These are phyloP conservation scores for Podotricha telesiphe DNA, from an alignment of 2,888 invertebrate genomes.

Conservation along the genomic window DNA sequence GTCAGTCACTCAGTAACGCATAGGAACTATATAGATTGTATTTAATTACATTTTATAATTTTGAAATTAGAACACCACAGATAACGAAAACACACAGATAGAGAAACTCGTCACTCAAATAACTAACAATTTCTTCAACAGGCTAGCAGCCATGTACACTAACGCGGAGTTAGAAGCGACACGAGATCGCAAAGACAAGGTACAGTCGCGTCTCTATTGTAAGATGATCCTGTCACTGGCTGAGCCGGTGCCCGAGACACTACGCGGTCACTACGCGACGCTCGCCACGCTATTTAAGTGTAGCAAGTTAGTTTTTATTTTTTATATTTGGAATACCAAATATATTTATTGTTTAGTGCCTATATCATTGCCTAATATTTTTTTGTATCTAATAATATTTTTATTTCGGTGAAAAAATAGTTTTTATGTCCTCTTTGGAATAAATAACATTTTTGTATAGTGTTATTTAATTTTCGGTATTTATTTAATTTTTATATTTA, in stretches of 20 bases:
- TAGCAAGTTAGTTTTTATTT: constrained; percentile 70
- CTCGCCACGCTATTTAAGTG: constrained; percentile 91
- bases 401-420: too few species aligned
- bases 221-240: constrained; percentile 91
- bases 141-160: constrained; percentile 93
- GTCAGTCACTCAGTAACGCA: too few species aligned
- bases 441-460: too few species aligned
- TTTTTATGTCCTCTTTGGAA: too few species aligned
- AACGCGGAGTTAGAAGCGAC: constrained; percentile 93
- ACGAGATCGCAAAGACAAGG: constrained; percentile 94
- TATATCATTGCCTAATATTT: too few species aligned
- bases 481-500: too few species aligned
- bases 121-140: constrained; percentile 51
- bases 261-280: constrained; percentile 91
- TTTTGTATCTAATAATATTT: too few species aligned
- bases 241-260: constrained; percentile 89
- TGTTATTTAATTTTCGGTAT: too few species aligned
- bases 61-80: too few species aligned
- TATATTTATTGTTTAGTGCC: background rate
- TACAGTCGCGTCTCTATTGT: constrained; percentile 92
- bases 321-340: background rate
- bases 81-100: too few species aligned
- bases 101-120: background rate
- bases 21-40: too few species aligned
- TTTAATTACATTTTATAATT: too few species aligned